Percentiles rank a stretch among this genome's conserved stretches.
Conservation (phyloP, 2,797 vertebrate species). For the Sandelia bainsii region DNA sequence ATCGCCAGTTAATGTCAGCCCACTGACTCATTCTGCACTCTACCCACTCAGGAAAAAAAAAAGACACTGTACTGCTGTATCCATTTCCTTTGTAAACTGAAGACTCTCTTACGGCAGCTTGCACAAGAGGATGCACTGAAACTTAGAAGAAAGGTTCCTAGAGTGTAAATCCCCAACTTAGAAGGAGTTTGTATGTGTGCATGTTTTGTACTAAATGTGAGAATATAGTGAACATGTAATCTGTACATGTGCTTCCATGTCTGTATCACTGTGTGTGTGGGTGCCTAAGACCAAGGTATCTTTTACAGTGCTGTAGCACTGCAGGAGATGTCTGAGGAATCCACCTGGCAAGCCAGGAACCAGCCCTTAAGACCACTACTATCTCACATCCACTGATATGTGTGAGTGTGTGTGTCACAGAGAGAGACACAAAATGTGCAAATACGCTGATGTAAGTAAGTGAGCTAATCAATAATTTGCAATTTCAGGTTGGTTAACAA, state of each 20-base stretch:
- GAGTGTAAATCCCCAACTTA: not conserved
- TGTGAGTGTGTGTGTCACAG: slow-evolving; percentile 1
- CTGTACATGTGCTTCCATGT: not conserved
- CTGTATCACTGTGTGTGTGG: not conserved
- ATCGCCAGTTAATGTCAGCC: slow-evolving; percentile 64
- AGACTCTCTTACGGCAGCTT: slow-evolving; percentile 32
- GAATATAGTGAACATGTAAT: not conserved
- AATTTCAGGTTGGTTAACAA: slow-evolving; percentile 43
- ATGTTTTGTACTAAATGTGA: not conserved
- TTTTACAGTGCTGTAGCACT: slow-evolving; percentile 3
- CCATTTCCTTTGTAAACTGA: slow-evolving; percentile 29
- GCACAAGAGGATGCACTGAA: slow-evolving; percentile 14
- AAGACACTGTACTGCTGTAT: slow-evolving; percentile 48
- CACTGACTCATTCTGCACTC: slow-evolving; percentile 67
- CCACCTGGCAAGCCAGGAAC: slow-evolving; percentile 5
- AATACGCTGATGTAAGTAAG: slow-evolving; percentile 19
- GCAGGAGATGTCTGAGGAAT: slow-evolving; percentile 9
- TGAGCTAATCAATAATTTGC: slow-evolving; percentile 52
- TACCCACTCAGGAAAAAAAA: slow-evolving; percentile 56
- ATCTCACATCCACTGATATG: not conserved
- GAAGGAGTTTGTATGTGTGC: not conserved
- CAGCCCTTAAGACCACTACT: slow-evolving; percentile 1
- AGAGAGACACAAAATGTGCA: not conserved
- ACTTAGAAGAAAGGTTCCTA: slow-evolving; percentile 1
- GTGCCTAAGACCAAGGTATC: no score